Percentiles rank a stretch among this genome's conserved stretches.
These are phyloP conservation scores for Nestor notabilis DNA, from an alignment of 2,113 vertebrate genomes.

Conservation along the genomic window DNA sequence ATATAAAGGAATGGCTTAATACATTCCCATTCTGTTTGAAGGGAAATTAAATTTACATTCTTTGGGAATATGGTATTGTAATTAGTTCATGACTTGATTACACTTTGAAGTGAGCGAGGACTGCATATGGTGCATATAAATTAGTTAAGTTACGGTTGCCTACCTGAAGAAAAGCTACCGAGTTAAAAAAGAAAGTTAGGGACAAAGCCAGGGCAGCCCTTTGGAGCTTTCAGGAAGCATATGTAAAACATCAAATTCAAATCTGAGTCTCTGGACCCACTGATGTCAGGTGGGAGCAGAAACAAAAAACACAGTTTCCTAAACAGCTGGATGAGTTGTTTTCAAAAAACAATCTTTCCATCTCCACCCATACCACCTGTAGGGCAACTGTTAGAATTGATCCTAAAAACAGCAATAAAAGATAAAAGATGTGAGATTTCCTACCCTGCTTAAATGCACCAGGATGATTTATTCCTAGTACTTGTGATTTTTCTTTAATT, in stretches of 20 bases:
- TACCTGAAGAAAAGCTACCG: constrained; percentile 40
- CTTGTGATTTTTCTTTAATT: neutral
- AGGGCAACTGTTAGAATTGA: constrained; percentile 12
- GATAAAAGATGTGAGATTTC: neutral
- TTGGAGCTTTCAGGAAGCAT: neutral
- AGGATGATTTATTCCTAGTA: neutral
- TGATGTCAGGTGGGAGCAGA: constrained; percentile 4
- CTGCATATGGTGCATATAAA: constrained; percentile 40
- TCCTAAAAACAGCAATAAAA: neutral
- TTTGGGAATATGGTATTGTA: constrained; percentile 69
- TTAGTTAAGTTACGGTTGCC: constrained; percentile 55
- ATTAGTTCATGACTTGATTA: constrained; percentile 78
- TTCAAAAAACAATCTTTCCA: neutral
- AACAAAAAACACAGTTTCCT: neutral
- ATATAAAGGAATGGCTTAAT: constrained; percentile 61
- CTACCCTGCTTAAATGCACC: neutral
- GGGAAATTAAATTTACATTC: constrained; percentile 76
- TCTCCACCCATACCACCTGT: neutral
- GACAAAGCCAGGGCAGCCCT: neutral
- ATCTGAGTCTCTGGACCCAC: neutral
- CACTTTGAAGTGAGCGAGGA: constrained; percentile 68
- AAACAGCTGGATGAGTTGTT: constrained; percentile 23
- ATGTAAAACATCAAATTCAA: constrained; percentile 21
- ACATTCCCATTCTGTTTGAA: constrained; percentile 65
- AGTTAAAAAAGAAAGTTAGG: constrained; percentile 36